These are phyloP conservation scores for Malacoraja senta DNA, from an alignment of 2,797 vertebrate species.

Conservation along the genomic window DNA sequence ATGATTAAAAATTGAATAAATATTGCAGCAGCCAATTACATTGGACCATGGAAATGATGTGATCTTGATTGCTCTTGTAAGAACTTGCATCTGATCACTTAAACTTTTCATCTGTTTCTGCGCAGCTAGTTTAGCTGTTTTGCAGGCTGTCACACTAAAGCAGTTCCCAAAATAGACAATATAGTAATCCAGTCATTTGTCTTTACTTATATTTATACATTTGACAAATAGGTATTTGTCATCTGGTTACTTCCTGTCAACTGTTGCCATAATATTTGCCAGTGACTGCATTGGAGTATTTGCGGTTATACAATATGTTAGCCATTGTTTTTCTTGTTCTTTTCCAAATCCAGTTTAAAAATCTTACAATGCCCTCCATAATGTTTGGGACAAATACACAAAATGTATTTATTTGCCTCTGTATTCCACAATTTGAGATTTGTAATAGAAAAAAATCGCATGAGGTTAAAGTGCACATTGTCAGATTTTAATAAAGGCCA, in stretches of 20 bases:
- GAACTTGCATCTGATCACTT: too few relatives aligned
- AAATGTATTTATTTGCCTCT: too few relatives aligned
- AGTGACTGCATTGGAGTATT: background rate
- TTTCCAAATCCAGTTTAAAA: background rate
- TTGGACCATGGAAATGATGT: background rate
- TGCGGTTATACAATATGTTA: background rate
- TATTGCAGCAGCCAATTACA: background rate
- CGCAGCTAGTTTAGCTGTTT: background rate
- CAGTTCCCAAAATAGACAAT: background rate
- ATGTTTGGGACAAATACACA: too few relatives aligned
- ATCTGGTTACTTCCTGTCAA: background rate
- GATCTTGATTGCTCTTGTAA: background rate
- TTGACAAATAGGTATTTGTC: background rate
- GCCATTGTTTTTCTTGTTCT: background rate
- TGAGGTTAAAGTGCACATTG: too few relatives aligned
- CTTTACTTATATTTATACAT: background rate
- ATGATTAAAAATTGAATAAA: background rate
- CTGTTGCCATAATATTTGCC: background rate
- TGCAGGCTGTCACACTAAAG: background rate
- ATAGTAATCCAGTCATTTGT: background rate
- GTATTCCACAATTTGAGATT: too few relatives aligned
- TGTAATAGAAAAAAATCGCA: too few relatives aligned
- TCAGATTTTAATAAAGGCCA: too few relatives aligned
- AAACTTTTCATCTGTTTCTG: background rate
- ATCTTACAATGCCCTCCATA: background rate